Base-by-base conservation (phyloP, 1,140 invertebrate genomes). In the Globodera ellingtonae region DNA sequence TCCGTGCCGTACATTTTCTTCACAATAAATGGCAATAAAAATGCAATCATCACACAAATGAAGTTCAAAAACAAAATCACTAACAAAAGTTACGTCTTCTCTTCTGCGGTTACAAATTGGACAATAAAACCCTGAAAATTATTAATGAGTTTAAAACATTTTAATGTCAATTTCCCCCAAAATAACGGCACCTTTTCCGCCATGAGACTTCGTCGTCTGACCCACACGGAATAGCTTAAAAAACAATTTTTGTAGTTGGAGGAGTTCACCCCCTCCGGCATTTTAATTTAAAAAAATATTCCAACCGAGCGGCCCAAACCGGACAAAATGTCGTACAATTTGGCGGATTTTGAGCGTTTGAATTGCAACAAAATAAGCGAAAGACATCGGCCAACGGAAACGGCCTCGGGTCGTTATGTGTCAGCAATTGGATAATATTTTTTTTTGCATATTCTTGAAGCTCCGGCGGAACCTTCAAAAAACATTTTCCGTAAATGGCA, bases 381-480 rank as follows among this genome's bases (percentile, higher is more conserved):
- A 85, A 86, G n/a, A 88, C 82, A 10, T 89, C 85, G 50, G 76
- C 86, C 18, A 86, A 35, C 21, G 86, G 86, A 69, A 89, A 88
- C 7, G 88, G 87, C 67, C 81, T 59, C 18, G 95, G 94, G 91
- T 98, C 97, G 89, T 94, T 96, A 89, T 98, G 96, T 0, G 96
- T 98, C 6, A 98, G 91, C 35, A 99, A 91, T 87, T 98, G 95
- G 72, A 99, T 93, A 84, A 95, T 93, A 86, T 96, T 93, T 83
- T 94, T 92, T 87, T 94, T 94, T 76, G 95, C 95, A 91, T 95
- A 98, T 75, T 93, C 92, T 88, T 95, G 93, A 78, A 99, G 92
- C 13, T 94, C 93, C 35, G 94, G 93, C 15, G 96, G 95, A 79
- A 98, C 96, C 5, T 89, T 62, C 59, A 83, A 52, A 35, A 7